Conservation (phyloP, 2,797 vertebrate species). For the Limosa lapponica region DNA sequence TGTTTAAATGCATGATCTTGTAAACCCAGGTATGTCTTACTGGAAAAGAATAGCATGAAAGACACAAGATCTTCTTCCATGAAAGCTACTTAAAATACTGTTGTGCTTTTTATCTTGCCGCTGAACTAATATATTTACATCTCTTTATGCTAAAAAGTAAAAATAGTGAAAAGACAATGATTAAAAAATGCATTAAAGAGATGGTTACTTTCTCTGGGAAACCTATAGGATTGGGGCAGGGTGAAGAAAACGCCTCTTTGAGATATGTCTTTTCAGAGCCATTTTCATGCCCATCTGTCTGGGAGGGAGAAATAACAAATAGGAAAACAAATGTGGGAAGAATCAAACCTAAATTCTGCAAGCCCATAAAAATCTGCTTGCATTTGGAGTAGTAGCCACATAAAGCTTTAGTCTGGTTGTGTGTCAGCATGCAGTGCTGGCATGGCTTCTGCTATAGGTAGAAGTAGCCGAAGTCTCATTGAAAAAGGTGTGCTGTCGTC, state of each 20-base stretch:
- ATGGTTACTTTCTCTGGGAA: background rate
- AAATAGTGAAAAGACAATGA: background rate
- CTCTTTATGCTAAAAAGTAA: background rate
- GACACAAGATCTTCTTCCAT: background rate
- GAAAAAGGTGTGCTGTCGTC: background rate
- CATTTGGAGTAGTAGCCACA: background rate
- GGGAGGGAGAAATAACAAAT: background rate
- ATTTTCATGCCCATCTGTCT: background rate
- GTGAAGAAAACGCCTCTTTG: background rate
- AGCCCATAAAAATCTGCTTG: background rate
- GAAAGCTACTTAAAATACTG: background rate
- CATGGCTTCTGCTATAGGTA: fast-evolving
- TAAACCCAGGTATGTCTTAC: background rate
- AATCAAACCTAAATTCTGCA: background rate
- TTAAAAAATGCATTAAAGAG: background rate
- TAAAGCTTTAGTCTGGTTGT: background rate
- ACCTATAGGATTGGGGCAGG: background rate
- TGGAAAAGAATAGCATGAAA: background rate
- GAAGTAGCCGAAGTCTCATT: background rate
- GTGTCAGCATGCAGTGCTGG: background rate
- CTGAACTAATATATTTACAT: background rate
- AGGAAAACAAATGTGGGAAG: background rate
- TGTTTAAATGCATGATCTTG: background rate
- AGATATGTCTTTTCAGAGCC: background rate
- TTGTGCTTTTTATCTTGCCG: background rate